Conservation (phyloP, 2,888 invertebrate species). For the Tetragonula carbonaria region DNA sequence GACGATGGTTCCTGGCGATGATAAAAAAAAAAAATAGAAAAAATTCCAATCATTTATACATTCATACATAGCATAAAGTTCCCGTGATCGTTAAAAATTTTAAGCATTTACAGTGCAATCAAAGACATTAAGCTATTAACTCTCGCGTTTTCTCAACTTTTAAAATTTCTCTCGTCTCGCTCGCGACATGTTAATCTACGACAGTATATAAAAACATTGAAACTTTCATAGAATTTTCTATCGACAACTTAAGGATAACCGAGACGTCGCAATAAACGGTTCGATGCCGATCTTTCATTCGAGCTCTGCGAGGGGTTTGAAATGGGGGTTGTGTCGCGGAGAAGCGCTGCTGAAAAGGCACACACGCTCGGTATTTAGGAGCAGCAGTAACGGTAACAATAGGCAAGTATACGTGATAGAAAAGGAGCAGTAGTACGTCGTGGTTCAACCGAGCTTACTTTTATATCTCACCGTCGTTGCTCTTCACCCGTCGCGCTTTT, state of each 20-base stretch:
- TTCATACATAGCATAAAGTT: not conserved
- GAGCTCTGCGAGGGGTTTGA: not conserved
- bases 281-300: not conserved
- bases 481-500: constrained; percentile 57
- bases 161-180: too few species aligned
- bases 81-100: not conserved
- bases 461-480: constrained; percentile 74
- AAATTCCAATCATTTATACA: too few species aligned
- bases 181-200: too few species aligned
- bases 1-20: not conserved
- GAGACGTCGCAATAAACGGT: not conserved
- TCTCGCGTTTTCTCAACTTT: too few species aligned
- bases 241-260: too few species aligned
- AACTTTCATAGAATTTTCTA: not conserved
- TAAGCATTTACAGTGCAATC: too few species aligned
- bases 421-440: constrained; percentile 78
- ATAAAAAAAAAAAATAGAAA: too few species aligned
- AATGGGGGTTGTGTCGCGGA: constrained; percentile 5
- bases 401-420: constrained; percentile 67
- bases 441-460: constrained; percentile 79
- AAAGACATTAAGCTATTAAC: too few species aligned
- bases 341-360: constrained; percentile 56
- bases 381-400: constrained; percentile 68
- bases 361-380: constrained; percentile 71
- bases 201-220: not conserved